phyloP scores from a whole-genome alignment of 2,797 vertebrate genomes.

The Glossophaga mutica region DNA sequence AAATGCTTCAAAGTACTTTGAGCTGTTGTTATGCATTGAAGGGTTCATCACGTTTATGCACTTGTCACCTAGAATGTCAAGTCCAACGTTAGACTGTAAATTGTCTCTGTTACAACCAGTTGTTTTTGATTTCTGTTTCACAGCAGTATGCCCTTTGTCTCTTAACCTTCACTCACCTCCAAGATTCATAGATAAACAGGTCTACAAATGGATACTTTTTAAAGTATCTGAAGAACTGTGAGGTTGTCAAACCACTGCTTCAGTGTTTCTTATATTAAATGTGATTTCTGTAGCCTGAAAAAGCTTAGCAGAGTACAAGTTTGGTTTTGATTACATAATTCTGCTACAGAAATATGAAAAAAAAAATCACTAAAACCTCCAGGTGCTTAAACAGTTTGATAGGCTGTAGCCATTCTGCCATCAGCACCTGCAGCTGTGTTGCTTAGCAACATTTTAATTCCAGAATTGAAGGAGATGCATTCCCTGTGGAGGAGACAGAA shows the following conservation, averaged over 20 bases:
- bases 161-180: background rate
- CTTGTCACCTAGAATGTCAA: constrained; percentile 55
- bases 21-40: constrained; percentile 63
- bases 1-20: constrained; percentile 28
- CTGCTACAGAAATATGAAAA: constrained; percentile 65
- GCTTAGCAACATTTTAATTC: constrained; percentile 94
- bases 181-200: constrained; percentile 22
- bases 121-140: constrained; percentile 55
- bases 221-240: background rate
- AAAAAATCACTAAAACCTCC: constrained; percentile 74
- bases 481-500: constrained; percentile 90
- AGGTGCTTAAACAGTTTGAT: constrained; percentile 84
- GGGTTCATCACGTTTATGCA: constrained; percentile 49
- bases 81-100: background rate
- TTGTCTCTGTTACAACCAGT: constrained; percentile 60
- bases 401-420: constrained; percentile 80
- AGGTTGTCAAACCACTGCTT: constrained; percentile 48
- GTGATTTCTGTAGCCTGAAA: constrained; percentile 64
- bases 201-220: constrained; percentile 48
- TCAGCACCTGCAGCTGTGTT: constrained; percentile 87
- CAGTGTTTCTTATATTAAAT: constrained; percentile 38
- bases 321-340: constrained; percentile 79
- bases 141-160: background rate
- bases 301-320: constrained; percentile 59
- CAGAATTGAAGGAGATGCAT: constrained; percentile 90